Evolutionary conservation across 1,140 invertebrate species (phyloP), one percentile per base, ranked within the genome.

Genomic region (Lepeophtheirus salmonis): DNA sequence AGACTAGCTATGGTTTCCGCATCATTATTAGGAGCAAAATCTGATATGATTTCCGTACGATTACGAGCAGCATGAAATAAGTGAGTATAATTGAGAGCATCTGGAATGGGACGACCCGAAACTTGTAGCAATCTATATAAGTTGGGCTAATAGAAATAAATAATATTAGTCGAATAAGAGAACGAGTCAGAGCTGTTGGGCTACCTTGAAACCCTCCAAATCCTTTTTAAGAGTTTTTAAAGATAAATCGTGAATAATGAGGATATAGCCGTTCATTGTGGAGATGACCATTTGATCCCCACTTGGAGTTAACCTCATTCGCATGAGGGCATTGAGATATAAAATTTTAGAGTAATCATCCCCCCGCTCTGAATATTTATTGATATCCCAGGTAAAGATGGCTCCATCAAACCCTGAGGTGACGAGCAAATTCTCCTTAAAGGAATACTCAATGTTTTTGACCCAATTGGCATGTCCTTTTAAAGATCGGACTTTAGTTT

Each of bases 341-440:
- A 92, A 90, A 2, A 92, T 83, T 67, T 83, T 78, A 68, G 83
- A 16, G 17, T 57, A 17, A 16, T 57, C 25, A 12, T 16, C 16
- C 55, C 25, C 55, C 6, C 6, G 21, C 17, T 26, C 22, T 16
- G 23, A 26, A 68, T 76, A 83, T 69, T 80, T 86, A 71, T 91
- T 90, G 21, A 94, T 88, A 69, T 94, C 86, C 90, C 90, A 95
- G 1, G 86, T 85, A 67, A 86, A 89, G 70, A 95, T 88, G 64
- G 83, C 86, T 14, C 89, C 89, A 73, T 94, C 89, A 71, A 94
- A 86, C 3, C 87, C 88, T 26, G 88, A 91, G 2, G 87, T 90
- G 1, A 94, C 79, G 20, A 95, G 74, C 2, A 89, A 73, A 60
- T 86, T 83, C 67, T 88, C 83, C 64, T 80, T 81, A n/a, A 80